Base-by-base conservation (phyloP, 2,113 vertebrate genomes). In the Actenoides hombroni region DNA sequence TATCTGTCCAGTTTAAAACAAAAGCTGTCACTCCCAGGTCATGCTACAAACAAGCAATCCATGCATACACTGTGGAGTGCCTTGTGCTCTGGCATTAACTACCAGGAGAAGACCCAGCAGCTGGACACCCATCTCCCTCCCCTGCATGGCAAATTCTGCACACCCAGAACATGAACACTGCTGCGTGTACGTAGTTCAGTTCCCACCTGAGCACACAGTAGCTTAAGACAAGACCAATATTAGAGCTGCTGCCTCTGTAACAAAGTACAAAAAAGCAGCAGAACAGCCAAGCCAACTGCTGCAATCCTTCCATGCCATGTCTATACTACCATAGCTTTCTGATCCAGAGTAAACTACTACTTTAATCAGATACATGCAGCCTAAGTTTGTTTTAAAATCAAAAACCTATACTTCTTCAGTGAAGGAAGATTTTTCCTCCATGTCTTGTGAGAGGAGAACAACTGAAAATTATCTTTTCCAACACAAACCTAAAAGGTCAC, bases 41-140 rank as follows among this genome's bases (percentile, higher is more conserved):
- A 0, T 18, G 37, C n/a, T 64, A 65, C 35, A 42, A 70, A 42
- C 39, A 65, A 28, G 29, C 16, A 65, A 82, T 5, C 9, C 46
- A 49, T 1, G 0, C 5, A 3, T 6, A 18, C 16, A 5, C 28
- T 15, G 31, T 13, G 37, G 49, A 76, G 13, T 59, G 49, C 44
- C 54, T 11, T 2, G 1, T 33, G 10, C 48, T 73, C 46, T 1
- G 0, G 35, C 46, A 40, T 2, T 5, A 1, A 24, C 46, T 73
- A 16, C 64, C 0, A 2, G 53, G 29, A 89, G 25, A 53, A 51
- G 40, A 61, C 3, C 20, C 20, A 86, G 28, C 9, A 73, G 21
- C 71, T 51, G 13, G 35, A 53, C 53, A 63, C 28, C 65, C 40
- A 48, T 25, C 29, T 63, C 11, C 5, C 15, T 29, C n/a, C 29